Base-by-base conservation (phyloP, 2,888 invertebrate genomes). In the Melieria omissa region DNA sequence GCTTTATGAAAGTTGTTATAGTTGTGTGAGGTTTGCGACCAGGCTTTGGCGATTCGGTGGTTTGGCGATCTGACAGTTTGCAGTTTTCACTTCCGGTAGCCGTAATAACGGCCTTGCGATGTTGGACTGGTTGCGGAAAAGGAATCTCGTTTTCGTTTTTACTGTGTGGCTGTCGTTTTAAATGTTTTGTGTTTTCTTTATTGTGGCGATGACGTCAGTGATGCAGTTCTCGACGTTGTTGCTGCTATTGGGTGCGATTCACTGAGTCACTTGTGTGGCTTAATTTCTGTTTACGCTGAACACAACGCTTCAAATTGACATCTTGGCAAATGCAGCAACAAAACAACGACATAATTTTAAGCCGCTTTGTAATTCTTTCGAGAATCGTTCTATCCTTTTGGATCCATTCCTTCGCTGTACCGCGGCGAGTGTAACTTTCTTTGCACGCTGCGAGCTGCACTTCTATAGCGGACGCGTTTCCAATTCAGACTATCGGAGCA, bases 131-230 rank as follows among this genome's bases (percentile, higher is more conserved):
- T 49, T 49, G 49, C 49, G 49, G 49, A 49, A 10, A 49, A 49
- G 49, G 49, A 49, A 49, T 49, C 12, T 68, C 69, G 16, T 49
- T 65, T 46, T n/a, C 52, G 68, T 61, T 69, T 58, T 62, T 29
- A 29, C 29, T 65, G 5, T 46, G 54, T 60, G 42, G 60, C 42
- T 55, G 9, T 10, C 9, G 46, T 62, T 66, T 44, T 61, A 47
- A 55, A 61, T 66, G 29, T 60, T 47, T 72, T n/a, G 29, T 46
- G 63, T 52, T 62, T 65, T 2, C 41, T 72, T 3, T 65, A 54
- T 69, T 64, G 42, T 68, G 16, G 29, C 71, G 55, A 72, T 69
- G 66, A 70, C 52, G 68, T 58, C 65, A 63, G 55, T 68, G 12
- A 41, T 66, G 66, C 41, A 54, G 54, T 42, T n/a, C 16, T 45